Conservation (phyloP, 2,113 vertebrate genomes). For the Hydropotes inermis region DNA sequence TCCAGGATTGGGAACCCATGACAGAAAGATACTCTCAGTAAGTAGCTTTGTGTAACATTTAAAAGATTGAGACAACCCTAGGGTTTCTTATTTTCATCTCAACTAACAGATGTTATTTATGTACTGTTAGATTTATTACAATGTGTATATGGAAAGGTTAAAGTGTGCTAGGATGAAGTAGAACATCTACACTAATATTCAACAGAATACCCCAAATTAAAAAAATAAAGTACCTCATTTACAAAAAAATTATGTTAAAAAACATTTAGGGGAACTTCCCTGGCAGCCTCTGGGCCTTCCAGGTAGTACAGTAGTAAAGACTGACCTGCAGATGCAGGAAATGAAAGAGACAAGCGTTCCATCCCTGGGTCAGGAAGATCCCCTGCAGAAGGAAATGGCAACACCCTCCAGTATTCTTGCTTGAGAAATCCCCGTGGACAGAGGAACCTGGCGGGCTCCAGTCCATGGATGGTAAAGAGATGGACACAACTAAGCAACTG, state of each 20-base stretch:
- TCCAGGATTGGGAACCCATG: background rate
- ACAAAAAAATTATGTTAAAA: background rate
- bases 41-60: background rate
- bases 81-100: slow-evolving; percentile 5
- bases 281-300: background rate
- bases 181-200: background rate
- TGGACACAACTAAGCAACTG: background rate
- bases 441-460: background rate
- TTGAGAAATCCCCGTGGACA: background rate
- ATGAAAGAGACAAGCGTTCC: background rate
- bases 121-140: background rate
- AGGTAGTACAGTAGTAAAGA: background rate
- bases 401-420: background rate
- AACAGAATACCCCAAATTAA: background rate
- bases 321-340: background rate
- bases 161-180: background rate
- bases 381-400: background rate
- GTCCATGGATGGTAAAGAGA: background rate
- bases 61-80: background rate
- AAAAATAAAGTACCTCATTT: background rate
- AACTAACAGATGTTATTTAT: background rate
- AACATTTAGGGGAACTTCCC: background rate
- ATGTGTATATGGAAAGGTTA: background rate
- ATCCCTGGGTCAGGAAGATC: background rate
- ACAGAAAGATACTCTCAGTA: background rate